Evolutionary conservation across 2,113 vertebrate genomes (phyloP), one percentile per base, ranked within the genome.

Genomic region (Varanus komodoensis): DNA sequence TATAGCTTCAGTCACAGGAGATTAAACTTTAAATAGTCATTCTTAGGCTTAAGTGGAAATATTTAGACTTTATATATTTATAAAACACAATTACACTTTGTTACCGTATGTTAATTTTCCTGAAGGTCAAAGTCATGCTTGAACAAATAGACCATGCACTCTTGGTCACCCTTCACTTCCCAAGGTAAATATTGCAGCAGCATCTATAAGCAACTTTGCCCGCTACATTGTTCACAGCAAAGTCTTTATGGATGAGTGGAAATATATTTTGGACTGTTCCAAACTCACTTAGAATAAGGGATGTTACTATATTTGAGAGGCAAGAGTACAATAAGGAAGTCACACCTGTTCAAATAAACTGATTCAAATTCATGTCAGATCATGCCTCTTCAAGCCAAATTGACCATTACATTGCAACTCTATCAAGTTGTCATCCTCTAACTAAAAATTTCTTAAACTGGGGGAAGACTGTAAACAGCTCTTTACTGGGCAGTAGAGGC

Each of bases 21-120:
- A 87, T 87, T 68, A 87, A 54, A 32, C 52, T 69, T 68, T 80
- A 88, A 73, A 32, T 87, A 75, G 77, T 29, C 87, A 81, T 69
- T 38, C 50, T 88, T 38, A 81, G n/a, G 52, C 52, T 83, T 32
- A 54, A 69, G 52, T 64, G 27, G 67, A 71, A 82, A 82, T 61
- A 57, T 73, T 73, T 73, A 73, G 44, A 32, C 21, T 69, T 67
- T 64, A 79, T 68, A 52, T 32, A 21, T 38, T 57, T 71, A 54
- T 78, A 87, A 68, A 89, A 73, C 21, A 21, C 79, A 73, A 73
- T 61, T 17, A 19, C 21, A 11, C 1, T 29, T 29, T 78, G 38
- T 64, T 29, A 23, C 44, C 57, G 57, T 68, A 68, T 73, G 44
- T 50, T 74, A 61, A 74, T 69, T 74, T 74, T 44, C 34, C 29